Base-by-base conservation (phyloP, 2,888 invertebrate species). In the Parnassius apollo region DNA sequence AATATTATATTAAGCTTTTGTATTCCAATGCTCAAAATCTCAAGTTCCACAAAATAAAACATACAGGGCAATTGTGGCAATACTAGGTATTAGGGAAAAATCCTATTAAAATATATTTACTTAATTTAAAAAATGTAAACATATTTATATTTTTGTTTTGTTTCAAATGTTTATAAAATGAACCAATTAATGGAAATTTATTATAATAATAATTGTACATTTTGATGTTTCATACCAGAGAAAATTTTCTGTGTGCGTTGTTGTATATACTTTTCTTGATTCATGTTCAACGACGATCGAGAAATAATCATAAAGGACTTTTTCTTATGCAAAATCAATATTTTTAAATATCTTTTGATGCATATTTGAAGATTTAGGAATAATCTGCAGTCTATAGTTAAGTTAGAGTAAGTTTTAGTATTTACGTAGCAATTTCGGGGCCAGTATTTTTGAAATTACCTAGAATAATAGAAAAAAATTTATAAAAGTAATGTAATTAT, bases 361-460 rank as follows among this genome's bases (percentile, higher is more conserved):
- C 49, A 49, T 13, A 13, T 49, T 49, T 13, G 46, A 46, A 12
- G 0, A 12, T 12, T 46, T 49, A 49, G 13, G 18, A 13, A 13
- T 49, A 49, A 49, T 13, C 66, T 60, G 53, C 46, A 53, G 58
- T n/a, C n/a, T 57, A 22, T 56, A 48, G 13, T 22, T 51, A 61
- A 64, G 42, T 51, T 59, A 49, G 18, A 46, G n/a, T 59, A 54
- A 56, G 50, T 35, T 64, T 67, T 67, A 69, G 68, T 62, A 67
- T 69, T 68, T 67, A 58, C 35, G 9, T 52, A 53, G 54, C 58
- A 62, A 62, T 75, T 72, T 77, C 66, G 76, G 81, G 85, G 88
- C 85, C 88, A 88, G 88, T 87, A 87, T 86, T 86, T 83, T 80
- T 73, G 78, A 81, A 81, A 83, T 78, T 81, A 81, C 71, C 71